Evolutionary conservation across 2,113 vertebrate genomes (phyloP).

Genomic region (Gopherus evgoodei): DNA sequence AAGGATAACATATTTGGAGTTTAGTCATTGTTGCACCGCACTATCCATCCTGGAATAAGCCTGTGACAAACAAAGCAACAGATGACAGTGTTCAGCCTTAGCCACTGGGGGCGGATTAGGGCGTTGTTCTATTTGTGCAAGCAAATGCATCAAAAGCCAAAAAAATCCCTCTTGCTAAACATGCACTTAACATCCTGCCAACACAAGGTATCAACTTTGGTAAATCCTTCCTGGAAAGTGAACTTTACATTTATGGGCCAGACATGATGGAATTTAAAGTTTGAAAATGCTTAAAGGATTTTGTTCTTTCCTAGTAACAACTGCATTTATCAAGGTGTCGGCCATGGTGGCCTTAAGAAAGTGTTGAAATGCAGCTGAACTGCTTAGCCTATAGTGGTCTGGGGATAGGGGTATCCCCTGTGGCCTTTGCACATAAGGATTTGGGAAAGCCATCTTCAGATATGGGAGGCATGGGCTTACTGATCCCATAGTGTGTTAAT

Average conservation of each 20-base stretch:
- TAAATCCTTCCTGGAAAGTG: constrained; percentile 77
- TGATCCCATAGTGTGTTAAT: constrained; percentile 66
- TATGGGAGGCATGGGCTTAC: constrained; percentile 59
- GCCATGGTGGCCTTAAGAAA: constrained; percentile 62
- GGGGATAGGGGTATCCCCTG: constrained; percentile 51
- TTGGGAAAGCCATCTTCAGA: constrained; percentile 54
- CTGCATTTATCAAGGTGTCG: constrained; percentile 74
- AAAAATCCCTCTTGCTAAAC: constrained; percentile 41
- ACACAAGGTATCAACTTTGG: constrained; percentile 63
- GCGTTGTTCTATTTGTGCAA: background rate
- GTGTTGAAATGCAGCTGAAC: constrained; percentile 60
- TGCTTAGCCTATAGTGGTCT: constrained; percentile 31
- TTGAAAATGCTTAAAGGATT: constrained; percentile 77
- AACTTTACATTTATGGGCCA: constrained; percentile 74
- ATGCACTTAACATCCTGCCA: background rate
- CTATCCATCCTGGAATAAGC: constrained; percentile 13
- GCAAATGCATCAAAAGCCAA: background rate
- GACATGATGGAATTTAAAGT: constrained; percentile 73
- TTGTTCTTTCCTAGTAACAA: constrained; percentile 76
- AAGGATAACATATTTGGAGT: constrained; percentile 10
- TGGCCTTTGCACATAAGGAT: constrained; percentile 39
- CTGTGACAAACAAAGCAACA: constrained; percentile 29
- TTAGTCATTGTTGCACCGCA: background rate
- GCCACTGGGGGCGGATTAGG: constrained; percentile 39
- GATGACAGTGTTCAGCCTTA: constrained; percentile 21